Base-by-base conservation (phyloP, 1,140 invertebrate genomes). In the Aphelinus atriplicis region DNA sequence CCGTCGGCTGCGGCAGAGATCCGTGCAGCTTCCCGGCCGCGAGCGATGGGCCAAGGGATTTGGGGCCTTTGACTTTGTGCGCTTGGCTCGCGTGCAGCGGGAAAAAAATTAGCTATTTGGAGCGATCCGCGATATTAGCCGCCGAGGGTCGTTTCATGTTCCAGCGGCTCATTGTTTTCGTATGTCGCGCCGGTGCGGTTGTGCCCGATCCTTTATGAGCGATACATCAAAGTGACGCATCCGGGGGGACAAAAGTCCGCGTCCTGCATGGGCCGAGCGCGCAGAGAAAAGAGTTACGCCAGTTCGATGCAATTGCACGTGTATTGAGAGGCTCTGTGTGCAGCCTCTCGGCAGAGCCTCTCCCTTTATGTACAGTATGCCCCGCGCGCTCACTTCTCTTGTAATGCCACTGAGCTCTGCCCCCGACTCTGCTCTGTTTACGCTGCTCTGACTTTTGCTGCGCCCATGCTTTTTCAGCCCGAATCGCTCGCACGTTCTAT, bases 101-200 rank as follows among this genome's bases (percentile, higher is more conserved):
- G 77, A 87, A 84, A 26, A 26, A 87, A 87, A 86, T 87, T 86
- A 85, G 84, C 85, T 85, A 83, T 87, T 86, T 84, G 84, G 85
- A 86, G 86, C 86, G 86, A 87, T 86, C 81, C 84, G 85, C 86
- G 84, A 86, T 87, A 87, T 86, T 86, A 85, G 84, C 86, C 82
- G 81, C 80, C 84, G 85, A 85, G 85, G 85, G 85, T 86, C 82
- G 86, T 87, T 87, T 87, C 84, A 87, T 86, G 85, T 86, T 85
- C 82, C 80, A n/a, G 9, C 81, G 82, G 80, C 82, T 85, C 81
- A 84, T 87, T 85, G 83, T 86, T 86, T 85, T 84, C 82, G 80
- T 79, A 80, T 84, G 79, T 80, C 80, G 75, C 81, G 10, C 3
- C 71, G 57, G 78, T 78, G 79, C 78, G 81, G 75, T 60, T 42